These are phyloP conservation scores for Lanistes nyassanus DNA, from an alignment of 1,140 invertebrate genomes.

Conservation along the genomic window DNA sequence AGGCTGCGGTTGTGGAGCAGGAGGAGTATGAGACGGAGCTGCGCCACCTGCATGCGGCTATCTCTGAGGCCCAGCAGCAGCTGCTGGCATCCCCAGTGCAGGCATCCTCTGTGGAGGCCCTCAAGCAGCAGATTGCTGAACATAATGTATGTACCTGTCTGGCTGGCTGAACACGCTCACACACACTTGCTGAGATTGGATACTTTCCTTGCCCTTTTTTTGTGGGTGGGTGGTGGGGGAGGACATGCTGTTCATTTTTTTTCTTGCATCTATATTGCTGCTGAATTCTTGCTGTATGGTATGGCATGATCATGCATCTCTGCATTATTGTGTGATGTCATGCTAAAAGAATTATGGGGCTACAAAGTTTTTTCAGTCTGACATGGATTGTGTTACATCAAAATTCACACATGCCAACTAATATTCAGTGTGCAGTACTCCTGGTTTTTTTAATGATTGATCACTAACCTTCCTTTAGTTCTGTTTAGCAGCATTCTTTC, in stretches of 20 bases:
- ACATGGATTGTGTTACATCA: no score
- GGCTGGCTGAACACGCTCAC: constrained; percentile 11
- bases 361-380: no score
- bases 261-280: no score
- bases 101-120: constrained; percentile 82
- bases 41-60: constrained; percentile 71
- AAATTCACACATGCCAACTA: no score
- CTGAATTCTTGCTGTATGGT: no score
- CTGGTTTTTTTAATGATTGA: no score
- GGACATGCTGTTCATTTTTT: neutral
- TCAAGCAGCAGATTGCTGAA: constrained; percentile 84
- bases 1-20: constrained; percentile 83
- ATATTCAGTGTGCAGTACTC: no score
- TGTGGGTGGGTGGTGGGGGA: neutral
- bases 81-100: constrained; percentile 79
- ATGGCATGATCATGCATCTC: no score
- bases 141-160: constrained; percentile 84
- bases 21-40: constrained; percentile 56
- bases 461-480: no score
- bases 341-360: no score
- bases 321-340: no score
- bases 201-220: constrained; percentile 7
- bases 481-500: no score
- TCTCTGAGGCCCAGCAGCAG: constrained; percentile 91
- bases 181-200: neutral